These are phyloP conservation scores for Cylas formicarius DNA, from an alignment of 1,140 invertebrate species.

Conservation along the genomic window DNA sequence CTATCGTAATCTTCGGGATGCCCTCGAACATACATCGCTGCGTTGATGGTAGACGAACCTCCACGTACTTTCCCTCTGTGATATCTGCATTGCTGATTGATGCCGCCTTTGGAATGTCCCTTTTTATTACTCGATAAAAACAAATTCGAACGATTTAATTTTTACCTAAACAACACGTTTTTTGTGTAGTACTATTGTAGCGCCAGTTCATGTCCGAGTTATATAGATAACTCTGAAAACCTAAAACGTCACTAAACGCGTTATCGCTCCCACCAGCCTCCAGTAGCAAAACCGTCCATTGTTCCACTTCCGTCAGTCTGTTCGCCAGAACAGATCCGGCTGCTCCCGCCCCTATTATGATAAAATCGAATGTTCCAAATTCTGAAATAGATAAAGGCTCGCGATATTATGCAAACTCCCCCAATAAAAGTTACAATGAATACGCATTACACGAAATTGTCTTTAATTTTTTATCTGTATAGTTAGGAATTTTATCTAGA, in stretches of 20 bases:
- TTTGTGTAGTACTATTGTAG: conserved; percentile 50
- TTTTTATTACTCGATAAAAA: conserved; percentile 1
- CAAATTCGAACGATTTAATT: conserved; percentile 56
- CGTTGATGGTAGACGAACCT: conserved; percentile 74
- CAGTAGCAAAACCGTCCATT: conserved; percentile 21
- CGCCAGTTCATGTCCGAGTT: conserved; percentile 89
- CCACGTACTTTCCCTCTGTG: conserved; percentile 60
- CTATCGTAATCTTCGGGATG: conserved; percentile 53
- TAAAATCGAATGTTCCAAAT: conserved; percentile 22
- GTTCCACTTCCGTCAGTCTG: conserved; percentile 15
- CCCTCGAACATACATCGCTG: conserved; percentile 82
- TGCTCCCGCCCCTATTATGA: conserved; percentile 26
- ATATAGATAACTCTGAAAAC: too few species aligned
- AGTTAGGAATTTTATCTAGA: too few species aligned
- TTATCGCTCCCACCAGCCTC: conserved; percentile 38
- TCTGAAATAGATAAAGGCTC: too few species aligned
- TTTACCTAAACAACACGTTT: conserved; percentile 43
- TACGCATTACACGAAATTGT: too few species aligned
- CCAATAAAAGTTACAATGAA: too few species aligned
- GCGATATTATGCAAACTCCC: too few species aligned
- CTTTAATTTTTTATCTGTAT: too few species aligned
- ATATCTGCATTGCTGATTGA: conserved; percentile 48
- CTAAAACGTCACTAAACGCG: too few species aligned
- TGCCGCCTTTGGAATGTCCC: conserved; percentile 50
- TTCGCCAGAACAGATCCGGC: conserved; percentile 22